Percentiles rank a stretch among this genome's conserved stretches.
phyloP scores from a whole-genome alignment of 2,113 vertebrate species.

The Malurus melanocephalus region DNA sequence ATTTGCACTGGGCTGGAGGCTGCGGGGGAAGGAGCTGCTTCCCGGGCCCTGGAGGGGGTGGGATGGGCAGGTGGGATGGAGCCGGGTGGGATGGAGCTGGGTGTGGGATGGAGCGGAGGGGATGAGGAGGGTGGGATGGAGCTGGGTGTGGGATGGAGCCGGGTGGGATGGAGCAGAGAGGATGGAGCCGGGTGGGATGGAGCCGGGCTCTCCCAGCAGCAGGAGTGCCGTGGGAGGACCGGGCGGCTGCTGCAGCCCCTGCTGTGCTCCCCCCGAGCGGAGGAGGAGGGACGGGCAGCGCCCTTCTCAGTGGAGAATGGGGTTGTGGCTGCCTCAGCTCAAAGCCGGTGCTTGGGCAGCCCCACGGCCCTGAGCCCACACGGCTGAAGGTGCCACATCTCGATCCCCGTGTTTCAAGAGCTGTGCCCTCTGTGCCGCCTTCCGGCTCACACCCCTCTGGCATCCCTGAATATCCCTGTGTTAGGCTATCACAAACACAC shows the following conservation, averaged over 20 bases:
- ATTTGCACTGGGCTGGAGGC: too few species aligned
- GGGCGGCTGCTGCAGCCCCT: neutral
- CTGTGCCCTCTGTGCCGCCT: neutral
- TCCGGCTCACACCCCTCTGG: neutral
- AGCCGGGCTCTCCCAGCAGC: neutral
- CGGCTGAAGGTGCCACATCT: neutral
- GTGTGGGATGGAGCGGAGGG: too few species aligned
- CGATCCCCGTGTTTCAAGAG: neutral
- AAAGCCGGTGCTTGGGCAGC: too few species aligned
- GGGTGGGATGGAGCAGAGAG: too few species aligned
- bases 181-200: neutral
- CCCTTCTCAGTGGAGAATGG: rapidly evolving
- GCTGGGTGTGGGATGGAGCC: too few species aligned
- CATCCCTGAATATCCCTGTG: neutral
- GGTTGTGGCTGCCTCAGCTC: neutral
- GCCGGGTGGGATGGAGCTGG: too few species aligned
- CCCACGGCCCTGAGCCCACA: too few species aligned
- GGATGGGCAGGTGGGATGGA: neutral
- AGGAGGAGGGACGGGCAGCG: neutral
- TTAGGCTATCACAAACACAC: neutral
- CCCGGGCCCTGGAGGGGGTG: neutral
- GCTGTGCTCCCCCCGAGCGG: rapidly evolving
- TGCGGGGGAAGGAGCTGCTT: neutral
- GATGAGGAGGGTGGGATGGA: too few species aligned
- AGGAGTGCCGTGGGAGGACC: neutral